Percentiles rank a stretch among this genome's conserved stretches.
These are phyloP conservation scores for Apus apus DNA, from an alignment of 2,113 vertebrate species.

Conservation along the genomic window DNA sequence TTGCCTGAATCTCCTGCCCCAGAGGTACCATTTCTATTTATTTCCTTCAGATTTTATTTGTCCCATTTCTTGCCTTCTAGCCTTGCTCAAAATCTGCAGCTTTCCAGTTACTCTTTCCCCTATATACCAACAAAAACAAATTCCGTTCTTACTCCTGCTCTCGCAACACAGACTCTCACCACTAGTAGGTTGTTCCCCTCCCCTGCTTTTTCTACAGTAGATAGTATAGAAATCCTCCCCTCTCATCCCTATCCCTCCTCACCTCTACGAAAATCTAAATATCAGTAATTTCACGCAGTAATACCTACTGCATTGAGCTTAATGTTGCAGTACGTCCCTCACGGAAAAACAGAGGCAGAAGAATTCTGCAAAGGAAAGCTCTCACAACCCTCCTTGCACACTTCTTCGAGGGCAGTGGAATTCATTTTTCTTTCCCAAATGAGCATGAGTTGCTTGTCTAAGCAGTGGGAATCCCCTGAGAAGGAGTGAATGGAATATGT, in stretches of 20 bases:
- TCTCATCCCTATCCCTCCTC: background rate
- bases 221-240: background rate
- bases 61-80: background rate
- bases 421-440: background rate
- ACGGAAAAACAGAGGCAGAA: background rate
- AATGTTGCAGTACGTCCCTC: background rate
- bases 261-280: background rate
- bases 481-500: background rate
- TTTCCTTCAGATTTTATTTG: background rate
- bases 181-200: background rate
- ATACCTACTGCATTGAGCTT: background rate
- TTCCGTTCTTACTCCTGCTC: background rate
- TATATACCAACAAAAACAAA: background rate
- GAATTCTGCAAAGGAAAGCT: background rate
- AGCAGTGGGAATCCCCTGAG: slow-evolving; percentile 34
- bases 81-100: background rate
- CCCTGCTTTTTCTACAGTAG: background rate
- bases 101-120: background rate
- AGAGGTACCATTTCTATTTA: background rate
- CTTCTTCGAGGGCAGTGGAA: background rate
- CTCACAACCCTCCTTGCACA: background rate
- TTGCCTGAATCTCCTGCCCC: background rate
- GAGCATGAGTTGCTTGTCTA: background rate
- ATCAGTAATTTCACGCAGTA: background rate
- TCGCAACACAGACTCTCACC: background rate